These are phyloP conservation scores for Tetanocera ferruginea DNA, from an alignment of 2,888 invertebrate species.

Conservation along the genomic window DNA sequence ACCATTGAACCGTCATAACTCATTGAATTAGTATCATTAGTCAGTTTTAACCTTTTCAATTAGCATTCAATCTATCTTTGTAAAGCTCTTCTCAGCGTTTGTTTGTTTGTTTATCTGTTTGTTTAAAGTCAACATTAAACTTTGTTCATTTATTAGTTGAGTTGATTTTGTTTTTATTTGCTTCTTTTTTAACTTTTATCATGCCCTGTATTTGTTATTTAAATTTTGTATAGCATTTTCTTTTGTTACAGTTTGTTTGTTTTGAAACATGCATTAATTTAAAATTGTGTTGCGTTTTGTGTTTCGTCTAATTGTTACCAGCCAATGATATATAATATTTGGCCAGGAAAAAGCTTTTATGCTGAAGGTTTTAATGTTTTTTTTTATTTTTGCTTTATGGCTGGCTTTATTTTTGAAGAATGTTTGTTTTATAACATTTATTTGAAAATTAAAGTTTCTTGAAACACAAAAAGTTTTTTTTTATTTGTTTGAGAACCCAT, in stretches of 20 bases:
- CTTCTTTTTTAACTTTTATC: not conserved
- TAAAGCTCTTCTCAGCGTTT: no score
- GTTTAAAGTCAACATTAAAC: not conserved
- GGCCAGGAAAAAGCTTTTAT: no score
- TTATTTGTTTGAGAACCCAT: no score
- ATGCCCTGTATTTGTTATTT: not conserved
- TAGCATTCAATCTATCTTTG: not conserved
- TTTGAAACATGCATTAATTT: not conserved
- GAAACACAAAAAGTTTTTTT: no score
- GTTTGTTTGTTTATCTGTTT: not conserved
- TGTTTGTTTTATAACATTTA: no score
- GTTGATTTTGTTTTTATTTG: not conserved
- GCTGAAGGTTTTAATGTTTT: no score
- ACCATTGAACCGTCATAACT: not conserved
- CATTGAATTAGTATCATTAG: not conserved
- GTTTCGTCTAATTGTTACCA: not conserved
- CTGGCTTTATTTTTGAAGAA: no score
- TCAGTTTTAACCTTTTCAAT: not conserved
- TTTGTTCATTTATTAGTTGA: not conserved
- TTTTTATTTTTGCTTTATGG: no score
- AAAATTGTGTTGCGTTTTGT: not conserved
- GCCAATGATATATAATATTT: no score
- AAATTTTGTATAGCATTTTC: not conserved
- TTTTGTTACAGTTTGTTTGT: not conserved
- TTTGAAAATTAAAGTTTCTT: no score